Evolutionary conservation across 2,797 vertebrate genomes (phyloP).

Genomic region (Buphagus erythrorhynchus): DNA sequence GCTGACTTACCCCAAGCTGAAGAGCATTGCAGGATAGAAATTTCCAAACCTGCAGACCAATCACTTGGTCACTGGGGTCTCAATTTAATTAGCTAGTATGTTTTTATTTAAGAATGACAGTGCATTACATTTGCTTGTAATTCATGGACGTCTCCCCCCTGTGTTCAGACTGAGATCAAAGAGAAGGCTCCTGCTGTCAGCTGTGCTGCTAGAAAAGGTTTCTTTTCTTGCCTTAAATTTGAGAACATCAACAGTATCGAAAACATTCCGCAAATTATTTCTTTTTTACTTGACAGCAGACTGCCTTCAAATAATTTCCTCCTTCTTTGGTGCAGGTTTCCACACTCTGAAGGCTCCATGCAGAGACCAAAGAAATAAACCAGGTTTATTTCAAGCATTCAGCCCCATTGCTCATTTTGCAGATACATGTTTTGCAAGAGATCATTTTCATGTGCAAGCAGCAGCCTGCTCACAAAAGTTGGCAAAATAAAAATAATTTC

Average conservation of each 20-base stretch:
- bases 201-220: background rate
- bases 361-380: conserved; percentile 26
- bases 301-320: conserved; percentile 14
- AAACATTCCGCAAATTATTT: background rate
- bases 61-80: background rate
- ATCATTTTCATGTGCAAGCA: background rate
- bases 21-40: background rate
- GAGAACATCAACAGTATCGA: conserved; percentile 40
- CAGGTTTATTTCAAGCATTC: background rate
- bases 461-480: background rate
- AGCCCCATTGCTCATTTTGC: background rate
- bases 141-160: conserved; percentile 27
- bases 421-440: background rate
- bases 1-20: background rate
- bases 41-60: background rate
- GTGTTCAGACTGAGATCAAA: conserved; percentile 30
- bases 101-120: conserved; percentile 47
- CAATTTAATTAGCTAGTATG: conserved; percentile 30
- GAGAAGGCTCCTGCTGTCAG: background rate
- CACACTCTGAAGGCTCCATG: background rate
- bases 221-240: conserved; percentile 40
- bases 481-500: background rate
- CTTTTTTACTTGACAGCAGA: conserved; percentile 15
- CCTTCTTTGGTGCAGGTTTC: background rate
- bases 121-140: conserved; percentile 5